Evolutionary conservation across 1,140 invertebrate species (phyloP), one percentile per base, ranked within the genome.

Genomic region (Caenorhabditis latens): DNA sequence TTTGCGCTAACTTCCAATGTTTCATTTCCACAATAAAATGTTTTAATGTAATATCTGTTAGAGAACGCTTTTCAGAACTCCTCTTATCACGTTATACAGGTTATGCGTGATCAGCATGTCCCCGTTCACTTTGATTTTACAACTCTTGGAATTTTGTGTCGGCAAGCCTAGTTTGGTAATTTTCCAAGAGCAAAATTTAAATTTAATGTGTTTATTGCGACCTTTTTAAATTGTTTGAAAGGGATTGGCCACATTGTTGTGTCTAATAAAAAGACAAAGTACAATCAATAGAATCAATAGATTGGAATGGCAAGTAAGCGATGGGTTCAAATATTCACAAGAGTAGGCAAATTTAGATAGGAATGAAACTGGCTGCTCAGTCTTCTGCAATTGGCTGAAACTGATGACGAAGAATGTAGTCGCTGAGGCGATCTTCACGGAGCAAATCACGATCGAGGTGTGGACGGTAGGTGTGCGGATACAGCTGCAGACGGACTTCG

Each of bases 361-460:
- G 24, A 58, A 5, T 14, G 14, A 0, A 58, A 19, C n/a, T 19
- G 14, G n/a, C 6, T 11, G 43, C 7, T 50, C 21, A 79, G 5
- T 11, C 19, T 13, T 79, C 71, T 24, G 71, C 46, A 13, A 48
- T 46, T 53, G 71, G 71, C 13, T 79, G 43, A 24, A 79, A 24
- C 24, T 46, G 67, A 14, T 75, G 40, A n/a, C 71, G 19, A 24
- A 79, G 43, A 24, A 79, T 79, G 46, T 79, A 79, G 71, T 79
- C 71, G 14, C 71, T 79, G 71, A 79, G 40, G 11, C 71, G 71
- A 32, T 79, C 71, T 53, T 79, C 71, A 2, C 71, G 71, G 4
- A 24, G 71, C 71, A 79, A 50, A 50, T 79, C 71, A 50, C 71
- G 71, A 79, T 79, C 71, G 46, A 79, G 46, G n/a, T 79, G 71